Evolutionary conservation across 2,888 invertebrate genomes (phyloP).

Genomic region (Drosophila paramelanica): DNA sequence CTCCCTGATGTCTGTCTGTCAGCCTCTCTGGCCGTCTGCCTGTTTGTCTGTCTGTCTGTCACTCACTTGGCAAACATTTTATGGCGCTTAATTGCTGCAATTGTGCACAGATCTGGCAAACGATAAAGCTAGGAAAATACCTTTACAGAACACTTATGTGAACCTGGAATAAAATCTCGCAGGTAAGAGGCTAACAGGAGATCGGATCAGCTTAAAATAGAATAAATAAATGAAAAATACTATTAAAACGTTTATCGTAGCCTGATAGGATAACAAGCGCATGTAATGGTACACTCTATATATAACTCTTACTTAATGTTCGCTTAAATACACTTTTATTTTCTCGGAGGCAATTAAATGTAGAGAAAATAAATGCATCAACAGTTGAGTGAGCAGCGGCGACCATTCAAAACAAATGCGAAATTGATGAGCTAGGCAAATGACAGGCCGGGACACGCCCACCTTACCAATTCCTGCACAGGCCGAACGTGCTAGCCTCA

Average conservation of each 20-base stretch:
- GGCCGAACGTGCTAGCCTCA: slow-evolving; percentile 33
- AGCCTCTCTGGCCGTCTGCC: background rate
- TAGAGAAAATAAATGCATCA: slow-evolving; percentile 60
- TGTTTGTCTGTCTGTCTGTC: slow-evolving; percentile 26
- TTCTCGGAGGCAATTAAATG: slow-evolving; percentile 29
- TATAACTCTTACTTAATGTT: background rate
- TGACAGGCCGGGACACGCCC: slow-evolving; percentile 59
- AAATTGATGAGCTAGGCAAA: slow-evolving; percentile 78
- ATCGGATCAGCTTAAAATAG: too few species aligned
- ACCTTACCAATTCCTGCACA: slow-evolving; percentile 11
- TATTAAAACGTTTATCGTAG: too few species aligned
- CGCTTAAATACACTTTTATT: slow-evolving; percentile 1
- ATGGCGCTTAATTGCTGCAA: slow-evolving; percentile 47
- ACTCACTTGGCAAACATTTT: slow-evolving; percentile 43
- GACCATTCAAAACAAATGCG: slow-evolving; percentile 71
- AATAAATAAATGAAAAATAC: too few species aligned
- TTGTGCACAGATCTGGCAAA: slow-evolving; percentile 34
- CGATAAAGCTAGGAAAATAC: slow-evolving; percentile 16
- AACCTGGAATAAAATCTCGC: background rate
- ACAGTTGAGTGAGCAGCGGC: slow-evolving; percentile 60
- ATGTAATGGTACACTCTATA: too few species aligned
- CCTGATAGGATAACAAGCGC: too few species aligned
- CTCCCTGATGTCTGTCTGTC: background rate
- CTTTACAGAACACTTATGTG: background rate
- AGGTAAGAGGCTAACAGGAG: background rate